phyloP scores from a whole-genome alignment of 2,113 vertebrate species.

The Gavialis gangeticus region DNA sequence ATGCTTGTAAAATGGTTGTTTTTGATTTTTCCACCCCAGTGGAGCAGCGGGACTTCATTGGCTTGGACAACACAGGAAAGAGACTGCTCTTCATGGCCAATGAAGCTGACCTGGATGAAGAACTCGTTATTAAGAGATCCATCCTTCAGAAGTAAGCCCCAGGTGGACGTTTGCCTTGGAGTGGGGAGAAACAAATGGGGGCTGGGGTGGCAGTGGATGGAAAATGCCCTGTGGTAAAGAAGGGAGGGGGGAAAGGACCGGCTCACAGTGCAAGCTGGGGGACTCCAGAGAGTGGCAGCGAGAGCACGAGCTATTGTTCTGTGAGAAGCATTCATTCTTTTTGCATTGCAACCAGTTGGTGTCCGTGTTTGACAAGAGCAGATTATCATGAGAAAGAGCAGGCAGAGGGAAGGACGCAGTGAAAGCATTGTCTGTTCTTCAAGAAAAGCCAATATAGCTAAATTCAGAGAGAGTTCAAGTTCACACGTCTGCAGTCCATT shows the following conservation, averaged over 20 bases:
- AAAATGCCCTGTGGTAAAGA: not conserved
- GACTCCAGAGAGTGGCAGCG: not conserved
- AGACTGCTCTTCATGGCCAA: conserved; percentile 98
- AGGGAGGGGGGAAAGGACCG: not conserved
- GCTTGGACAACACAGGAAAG: conserved; percentile 92
- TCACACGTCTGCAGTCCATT: not conserved
- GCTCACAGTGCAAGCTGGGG: not conserved
- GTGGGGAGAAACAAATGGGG: not conserved
- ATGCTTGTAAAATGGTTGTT: conserved; percentile 40
- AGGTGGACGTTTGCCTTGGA: conserved; percentile 21
- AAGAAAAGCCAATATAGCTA: not conserved
- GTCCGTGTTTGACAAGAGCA: conserved; percentile 4
- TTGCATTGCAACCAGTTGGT: not conserved
- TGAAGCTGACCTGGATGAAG: conserved; percentile 97
- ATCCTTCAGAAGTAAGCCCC: conserved; percentile 93
- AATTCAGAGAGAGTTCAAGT: not conserved
- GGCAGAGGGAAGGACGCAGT: not conserved
- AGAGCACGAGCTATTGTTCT: conserved; percentile 16
- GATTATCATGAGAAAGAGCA: not conserved
- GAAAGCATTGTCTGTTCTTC: not conserved
- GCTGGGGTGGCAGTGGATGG: not conserved
- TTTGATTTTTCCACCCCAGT: conserved; percentile 82
- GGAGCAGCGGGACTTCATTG: conserved; percentile 97
- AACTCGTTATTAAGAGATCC: conserved; percentile 92
- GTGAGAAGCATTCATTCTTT: conserved; percentile 9